Evolutionary conservation across 1,140 invertebrate species (phyloP).

Genomic region (Pteromalus puparum): DNA sequence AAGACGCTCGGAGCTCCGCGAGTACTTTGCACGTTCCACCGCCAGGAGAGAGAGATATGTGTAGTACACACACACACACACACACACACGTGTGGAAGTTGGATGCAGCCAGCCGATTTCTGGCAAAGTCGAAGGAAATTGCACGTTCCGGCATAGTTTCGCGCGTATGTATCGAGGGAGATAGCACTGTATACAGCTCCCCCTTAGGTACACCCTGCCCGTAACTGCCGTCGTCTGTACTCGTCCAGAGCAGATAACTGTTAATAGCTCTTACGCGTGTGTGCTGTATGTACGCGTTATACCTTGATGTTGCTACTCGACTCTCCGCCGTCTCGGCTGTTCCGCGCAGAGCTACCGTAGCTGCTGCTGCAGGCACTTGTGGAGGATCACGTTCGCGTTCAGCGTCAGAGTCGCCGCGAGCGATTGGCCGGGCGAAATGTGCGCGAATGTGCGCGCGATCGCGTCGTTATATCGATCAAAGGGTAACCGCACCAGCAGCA

Average conservation of each 20-base stretch:
- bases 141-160: conserved; percentile 52
- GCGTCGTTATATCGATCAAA: background rate
- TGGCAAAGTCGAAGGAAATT: conserved; percentile 49
- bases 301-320: background rate
- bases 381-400: conserved; percentile 4
- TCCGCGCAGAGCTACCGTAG: background rate
- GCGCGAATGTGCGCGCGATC: background rate
- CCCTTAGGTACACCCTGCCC: conserved; percentile 10
- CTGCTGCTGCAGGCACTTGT: background rate
- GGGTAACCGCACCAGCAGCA: background rate
- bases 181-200: background rate
- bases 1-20: conserved; percentile 2
- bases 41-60: background rate
- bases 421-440: background rate
- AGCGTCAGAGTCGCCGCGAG: background rate
- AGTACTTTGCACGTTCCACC: conserved; percentile 18
- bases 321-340: conserved; percentile 1
- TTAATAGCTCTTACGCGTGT: conserved; percentile 48
- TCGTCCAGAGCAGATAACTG: conserved; percentile 51
- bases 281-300: background rate
- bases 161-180: background rate
- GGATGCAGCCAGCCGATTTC: conserved; percentile 36
- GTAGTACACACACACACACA: background rate
- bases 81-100: background rate
- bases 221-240: conserved; percentile 36